Percentiles rank a stretch among this genome's conserved stretches.
These are phyloP conservation scores for Epinephelus moara DNA, from an alignment of 2,113 vertebrate species.

Conservation along the genomic window DNA sequence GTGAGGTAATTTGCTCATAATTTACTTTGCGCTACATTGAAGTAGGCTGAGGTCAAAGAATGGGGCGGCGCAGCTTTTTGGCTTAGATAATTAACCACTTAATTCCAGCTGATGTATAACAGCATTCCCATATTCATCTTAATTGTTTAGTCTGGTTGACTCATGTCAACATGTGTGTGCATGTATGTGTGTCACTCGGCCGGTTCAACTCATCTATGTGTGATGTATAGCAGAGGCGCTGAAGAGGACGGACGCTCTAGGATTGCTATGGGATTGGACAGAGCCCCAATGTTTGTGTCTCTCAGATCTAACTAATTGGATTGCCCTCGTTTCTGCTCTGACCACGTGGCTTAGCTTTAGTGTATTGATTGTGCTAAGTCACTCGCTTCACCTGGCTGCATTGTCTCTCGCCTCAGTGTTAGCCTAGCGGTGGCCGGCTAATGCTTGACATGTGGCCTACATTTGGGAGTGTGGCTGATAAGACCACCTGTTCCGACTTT, in stretches of 20 bases:
- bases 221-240: neutral
- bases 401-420: neutral
- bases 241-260: constrained; percentile 14
- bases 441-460: constrained; percentile 73
- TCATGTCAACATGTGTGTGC: neutral
- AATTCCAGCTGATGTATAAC: constrained; percentile 1
- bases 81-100: constrained; percentile 21
- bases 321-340: constrained; percentile 77
- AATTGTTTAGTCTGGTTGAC: neutral
- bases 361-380: constrained; percentile 64
- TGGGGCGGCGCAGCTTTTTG: neutral
- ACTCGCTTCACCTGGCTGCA: constrained; percentile 43
- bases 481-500: constrained; percentile 79
- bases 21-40: neutral
- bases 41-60: neutral
- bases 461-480: constrained; percentile 52
- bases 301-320: constrained; percentile 77
- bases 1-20: neutral
- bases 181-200: neutral
- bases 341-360: constrained; percentile 67
- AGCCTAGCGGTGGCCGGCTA: constrained; percentile 39
- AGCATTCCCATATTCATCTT: neutral
- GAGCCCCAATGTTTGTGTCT: constrained; percentile 68
- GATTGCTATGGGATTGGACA: constrained; percentile 44
- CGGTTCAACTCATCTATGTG: constrained; percentile 1